These are phyloP conservation scores for Lagodon rhomboides DNA, from an alignment of 2,797 vertebrate species.

Conservation along the genomic window DNA sequence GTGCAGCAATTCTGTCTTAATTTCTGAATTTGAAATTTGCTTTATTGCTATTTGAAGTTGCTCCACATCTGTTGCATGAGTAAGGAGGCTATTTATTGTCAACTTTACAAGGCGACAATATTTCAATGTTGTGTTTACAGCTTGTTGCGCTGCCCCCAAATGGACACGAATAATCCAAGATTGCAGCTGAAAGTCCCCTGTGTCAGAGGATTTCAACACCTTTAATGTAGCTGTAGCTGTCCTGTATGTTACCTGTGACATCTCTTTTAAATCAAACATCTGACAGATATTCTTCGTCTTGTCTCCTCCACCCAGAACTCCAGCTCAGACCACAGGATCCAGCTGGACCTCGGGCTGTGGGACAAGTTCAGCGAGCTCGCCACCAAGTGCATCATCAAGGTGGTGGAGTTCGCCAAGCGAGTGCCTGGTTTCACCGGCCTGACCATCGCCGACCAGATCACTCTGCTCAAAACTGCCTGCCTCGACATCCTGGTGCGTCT, in stretches of 20 bases:
- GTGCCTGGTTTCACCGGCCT: slow-evolving; percentile 94
- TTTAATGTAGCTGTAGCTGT: not conserved
- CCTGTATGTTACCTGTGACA: not conserved
- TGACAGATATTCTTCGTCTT: not conserved
- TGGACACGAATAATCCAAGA: too few species aligned
- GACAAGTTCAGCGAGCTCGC: slow-evolving; percentile 98
- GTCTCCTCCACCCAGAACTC: slow-evolving; percentile 87
- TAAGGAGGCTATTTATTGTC: not conserved
- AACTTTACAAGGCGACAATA: too few species aligned
- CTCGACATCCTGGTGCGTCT: slow-evolving; percentile 93
- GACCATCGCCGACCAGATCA: slow-evolving; percentile 97
- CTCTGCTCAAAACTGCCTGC: slow-evolving; percentile 95
- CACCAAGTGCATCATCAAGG: slow-evolving; percentile 98
- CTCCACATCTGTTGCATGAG: not conserved
- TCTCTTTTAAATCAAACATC: not conserved
- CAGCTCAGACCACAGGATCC: slow-evolving; percentile 94
- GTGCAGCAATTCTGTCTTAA: too few species aligned
- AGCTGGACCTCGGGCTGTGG: slow-evolving; percentile 95
- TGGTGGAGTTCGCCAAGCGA: slow-evolving; percentile 96
- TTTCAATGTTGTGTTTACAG: too few species aligned
- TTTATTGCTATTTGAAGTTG: too few species aligned
- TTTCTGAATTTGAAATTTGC: too few species aligned
- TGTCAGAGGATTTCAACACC: too few species aligned
- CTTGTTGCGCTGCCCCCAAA: too few species aligned
- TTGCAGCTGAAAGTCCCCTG: too few species aligned